Evolutionary conservation across 2,888 invertebrate genomes (phyloP), one percentile per base, ranked within the genome.

Genomic region (Pachliopta kotzebuea): DNA sequence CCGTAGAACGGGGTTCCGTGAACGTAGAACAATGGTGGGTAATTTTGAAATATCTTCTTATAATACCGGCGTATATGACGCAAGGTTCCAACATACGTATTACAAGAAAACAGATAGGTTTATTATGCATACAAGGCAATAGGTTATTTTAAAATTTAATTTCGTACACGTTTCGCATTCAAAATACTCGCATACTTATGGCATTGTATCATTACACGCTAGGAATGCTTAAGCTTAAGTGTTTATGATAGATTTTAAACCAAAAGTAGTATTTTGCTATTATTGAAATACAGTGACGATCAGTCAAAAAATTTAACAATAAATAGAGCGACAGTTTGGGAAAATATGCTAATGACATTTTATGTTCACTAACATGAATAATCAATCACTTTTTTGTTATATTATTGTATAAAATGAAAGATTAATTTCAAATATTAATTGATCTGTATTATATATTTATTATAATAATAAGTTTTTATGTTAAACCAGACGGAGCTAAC

Each of bases 21-120:
- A 89, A 90, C 80, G 70, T 81, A 84, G 84, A 88, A 91, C 91
- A 91, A 91, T 90, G 81, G 88, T 80, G 82, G 80, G 85, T 87
- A 84, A 85, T 90, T 88, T 89, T 89, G 88, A 89, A 90, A 90
- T 89, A 82, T 76, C 82, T 84, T 86, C 86, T 85, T 85, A 88
- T 89, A 88, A 86, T 83, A 81, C 37, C 69, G 72, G 67, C 69
- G 86, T 85, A 83, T 85, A 84, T 90, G 88, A 88, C 78, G 87
- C 86, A 90, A 90, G 79, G 72, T 74, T 72, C 78, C 79, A 74
- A 69, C 70, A 67, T 71, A 76, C 74, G 73, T 73, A 72, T 74
- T 74, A 75, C 76, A 77, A 21, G 52, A 42, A 45, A 57, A 57
- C 45, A 73, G 72, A 77, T 78, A 75, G 75, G 77, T 77, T 84